Base-by-base conservation (phyloP, 1,140 invertebrate genomes). In the Psilanteris sp. region DNA sequence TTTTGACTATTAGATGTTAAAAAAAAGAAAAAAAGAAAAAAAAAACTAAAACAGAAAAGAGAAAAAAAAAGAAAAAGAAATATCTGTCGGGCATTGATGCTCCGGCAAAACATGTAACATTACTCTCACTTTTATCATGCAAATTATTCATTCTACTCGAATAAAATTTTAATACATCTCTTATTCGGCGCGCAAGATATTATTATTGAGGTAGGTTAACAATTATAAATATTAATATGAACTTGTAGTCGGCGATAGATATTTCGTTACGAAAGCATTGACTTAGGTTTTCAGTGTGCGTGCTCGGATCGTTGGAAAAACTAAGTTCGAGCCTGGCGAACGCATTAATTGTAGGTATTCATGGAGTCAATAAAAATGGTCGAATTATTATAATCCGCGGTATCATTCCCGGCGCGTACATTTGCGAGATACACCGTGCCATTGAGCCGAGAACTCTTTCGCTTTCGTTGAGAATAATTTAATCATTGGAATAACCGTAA, bases 61-160 rank as follows among this genome's bases (percentile, higher is more conserved):
- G n/a, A n/a, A n/a, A 4, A 36, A 41, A 13, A 24, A 46, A 44
- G 29, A 22, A 48, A 44, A 41, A 32, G 48, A 11, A 26, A 5
- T 48, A 46, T 55, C 50, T 31, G 3, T 41, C 27, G 36, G 31
- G 14, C 20, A 55, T 57, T 32, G 37, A 61, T 50, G 29, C 13
- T 8, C 43, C 16, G 34, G 24, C 32, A 13, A 71, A 62, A 43
- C 55, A 39, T 62, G 32, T 37, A 64, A 57, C 52, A 43, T 73
- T 64, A 73, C 68, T 73, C 68, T 73, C 68, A 73, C 68, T 57
- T 64, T 73, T 73, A 64, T 73, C 50, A 73, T 64, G 68, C 59
- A 64, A 73, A 73, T 73, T 31, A 71, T 37, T 50, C 43, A 50
- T 39, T 31, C 32, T 6, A 48, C 27, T 50, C 24, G 37, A 48